Percentiles rank a stretch among this genome's conserved stretches.
phyloP scores from a whole-genome alignment of 2,113 vertebrate species.

The Herpailurus yagouaroundi region DNA sequence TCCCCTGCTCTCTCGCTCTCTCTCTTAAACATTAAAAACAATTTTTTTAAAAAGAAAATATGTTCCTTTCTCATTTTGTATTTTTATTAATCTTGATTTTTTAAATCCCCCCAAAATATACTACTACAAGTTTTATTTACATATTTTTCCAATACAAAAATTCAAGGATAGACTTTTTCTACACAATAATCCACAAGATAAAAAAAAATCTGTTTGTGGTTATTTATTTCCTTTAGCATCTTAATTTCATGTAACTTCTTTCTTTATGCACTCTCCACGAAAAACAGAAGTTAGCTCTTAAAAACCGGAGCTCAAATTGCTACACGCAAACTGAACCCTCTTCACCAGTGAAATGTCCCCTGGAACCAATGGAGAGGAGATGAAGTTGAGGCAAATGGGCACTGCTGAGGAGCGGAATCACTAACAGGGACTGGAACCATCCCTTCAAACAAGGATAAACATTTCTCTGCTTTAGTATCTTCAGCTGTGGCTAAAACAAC shows the following conservation, averaged over 20 bases:
- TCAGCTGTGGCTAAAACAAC: neutral
- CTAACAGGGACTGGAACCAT: neutral
- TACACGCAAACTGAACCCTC: neutral
- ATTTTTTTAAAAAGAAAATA: neutral
- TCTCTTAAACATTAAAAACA: too few relatives aligned
- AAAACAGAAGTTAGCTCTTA: slow-evolving; percentile 1
- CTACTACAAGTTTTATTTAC: neutral
- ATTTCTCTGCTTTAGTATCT: neutral
- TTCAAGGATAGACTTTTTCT: neutral
- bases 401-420: neutral
- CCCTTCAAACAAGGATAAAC: neutral
- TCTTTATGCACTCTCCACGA: neutral
- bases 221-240: slow-evolving; percentile 8
- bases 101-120: neutral
- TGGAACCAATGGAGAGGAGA: neutral
- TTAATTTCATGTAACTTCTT: neutral
- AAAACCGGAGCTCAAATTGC: neutral
- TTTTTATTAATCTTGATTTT: slow-evolving; percentile 8
- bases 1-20: too few relatives aligned
- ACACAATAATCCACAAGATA: neutral
- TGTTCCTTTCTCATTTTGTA: slow-evolving; percentile 22
- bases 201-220: neutral
- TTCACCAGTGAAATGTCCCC: neutral
- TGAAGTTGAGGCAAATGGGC: neutral
- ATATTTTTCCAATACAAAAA: neutral